phyloP scores from a whole-genome alignment of 2,113 vertebrate genomes.

The Otocyon megalotis region DNA sequence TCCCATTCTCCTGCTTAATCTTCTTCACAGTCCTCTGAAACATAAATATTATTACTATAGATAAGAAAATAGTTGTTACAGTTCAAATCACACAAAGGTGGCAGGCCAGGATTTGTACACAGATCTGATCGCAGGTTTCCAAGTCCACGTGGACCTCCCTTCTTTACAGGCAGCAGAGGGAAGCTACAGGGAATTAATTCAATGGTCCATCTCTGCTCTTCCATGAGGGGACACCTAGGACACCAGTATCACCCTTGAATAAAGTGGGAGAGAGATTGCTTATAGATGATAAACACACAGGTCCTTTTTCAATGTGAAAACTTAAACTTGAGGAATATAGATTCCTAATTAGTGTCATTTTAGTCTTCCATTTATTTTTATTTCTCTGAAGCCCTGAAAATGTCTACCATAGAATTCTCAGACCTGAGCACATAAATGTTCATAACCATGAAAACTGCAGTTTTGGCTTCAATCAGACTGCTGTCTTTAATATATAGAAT shows the following conservation, averaged over 20 bases:
- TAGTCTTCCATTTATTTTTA: not conserved
- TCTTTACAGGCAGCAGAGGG: not conserved
- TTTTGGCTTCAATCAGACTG: conserved; percentile 30
- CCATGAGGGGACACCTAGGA: not conserved
- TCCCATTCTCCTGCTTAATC: not conserved
- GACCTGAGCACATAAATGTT: not conserved
- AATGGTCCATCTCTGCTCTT: not conserved
- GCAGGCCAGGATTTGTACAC: not conserved
- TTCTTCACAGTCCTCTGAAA: not conserved
- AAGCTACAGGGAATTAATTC: not conserved
- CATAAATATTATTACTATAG: not conserved
- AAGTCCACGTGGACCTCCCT: not conserved
- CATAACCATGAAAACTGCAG: conserved; percentile 10
- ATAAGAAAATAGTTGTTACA: not conserved
- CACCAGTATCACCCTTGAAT: not conserved
- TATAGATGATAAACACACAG: not conserved
- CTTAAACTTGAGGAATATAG: not conserved
- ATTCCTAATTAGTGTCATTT: not conserved
- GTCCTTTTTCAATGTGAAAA: not conserved
- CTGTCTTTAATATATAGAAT: conserved; percentile 37
- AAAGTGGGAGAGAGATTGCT: not conserved
- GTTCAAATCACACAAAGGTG: not conserved
- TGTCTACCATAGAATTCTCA: not conserved
- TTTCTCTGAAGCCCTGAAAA: conserved; percentile 12
- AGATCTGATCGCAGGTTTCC: not conserved